Conservation (phyloP, 2,888 invertebrate genomes). For the Platynereis dumerilii region DNA sequence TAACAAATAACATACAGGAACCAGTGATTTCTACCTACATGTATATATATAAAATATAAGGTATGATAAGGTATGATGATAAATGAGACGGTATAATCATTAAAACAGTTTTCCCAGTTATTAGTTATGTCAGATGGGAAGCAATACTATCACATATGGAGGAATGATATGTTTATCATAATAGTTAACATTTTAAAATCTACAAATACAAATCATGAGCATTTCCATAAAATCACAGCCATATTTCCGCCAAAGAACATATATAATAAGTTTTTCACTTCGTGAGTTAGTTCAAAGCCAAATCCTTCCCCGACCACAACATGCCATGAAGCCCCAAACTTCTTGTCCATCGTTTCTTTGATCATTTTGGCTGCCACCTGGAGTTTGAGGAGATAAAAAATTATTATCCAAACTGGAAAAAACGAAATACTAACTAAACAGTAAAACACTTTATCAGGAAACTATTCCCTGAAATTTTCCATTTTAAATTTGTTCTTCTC, state of each 20-base stretch:
- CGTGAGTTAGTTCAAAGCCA: constrained; percentile 91
- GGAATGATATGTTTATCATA: no score
- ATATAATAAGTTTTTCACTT: constrained; percentile 72
- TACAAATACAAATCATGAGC: constrained; percentile 65
- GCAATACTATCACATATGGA: no score
- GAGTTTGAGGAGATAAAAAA: constrained; percentile 42
- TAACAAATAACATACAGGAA: no score
- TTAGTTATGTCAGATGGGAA: no score
- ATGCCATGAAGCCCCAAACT: constrained; percentile 93
- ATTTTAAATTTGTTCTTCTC: constrained; percentile 38
- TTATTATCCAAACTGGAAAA: background rate
- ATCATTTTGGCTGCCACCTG: constrained; percentile 91
- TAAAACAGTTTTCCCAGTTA: no score
- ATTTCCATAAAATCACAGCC: constrained; percentile 89
- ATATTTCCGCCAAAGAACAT: constrained; percentile 83
- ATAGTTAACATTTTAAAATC: no score
- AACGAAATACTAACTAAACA: background rate
- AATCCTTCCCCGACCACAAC: constrained; percentile 95
- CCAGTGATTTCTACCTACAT: no score
- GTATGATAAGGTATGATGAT: no score
- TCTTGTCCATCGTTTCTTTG: constrained; percentile 94
- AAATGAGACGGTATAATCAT: no score
- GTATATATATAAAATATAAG: no score
- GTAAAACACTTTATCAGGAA: background rate
- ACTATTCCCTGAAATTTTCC: background rate